Evolutionary conservation across 2,113 vertebrate genomes (phyloP).

Genomic region (Synchiropus splendidus): DNA sequence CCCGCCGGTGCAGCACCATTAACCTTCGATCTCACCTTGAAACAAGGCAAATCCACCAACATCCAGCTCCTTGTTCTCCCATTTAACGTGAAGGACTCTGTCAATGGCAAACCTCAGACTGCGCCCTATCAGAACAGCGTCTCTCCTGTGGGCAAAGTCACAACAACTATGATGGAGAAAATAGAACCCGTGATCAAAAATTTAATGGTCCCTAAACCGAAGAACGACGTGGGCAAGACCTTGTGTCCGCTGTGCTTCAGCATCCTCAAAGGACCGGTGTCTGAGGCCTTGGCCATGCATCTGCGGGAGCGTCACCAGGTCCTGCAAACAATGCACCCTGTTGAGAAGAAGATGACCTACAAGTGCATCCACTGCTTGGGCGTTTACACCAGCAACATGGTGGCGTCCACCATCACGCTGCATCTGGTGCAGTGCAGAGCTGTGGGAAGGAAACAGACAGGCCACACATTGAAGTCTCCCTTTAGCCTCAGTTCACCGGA

Average conservation of each 20-base stretch:
- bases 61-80: constrained; percentile 91
- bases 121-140: constrained; percentile 69
- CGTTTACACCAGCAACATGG: constrained; percentile 97
- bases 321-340: constrained; percentile 92
- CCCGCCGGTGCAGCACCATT: constrained; percentile 83
- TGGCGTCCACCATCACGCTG: constrained; percentile 91
- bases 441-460: constrained; percentile 81
- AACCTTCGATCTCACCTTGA: constrained; percentile 90
- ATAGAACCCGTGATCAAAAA: constrained; percentile 61
- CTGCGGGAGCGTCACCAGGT: constrained; percentile 91
- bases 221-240: constrained; percentile 84
- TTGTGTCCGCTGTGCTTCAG: constrained; percentile 94
- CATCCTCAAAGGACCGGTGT: constrained; percentile 90
- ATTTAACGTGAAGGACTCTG: constrained; percentile 83
- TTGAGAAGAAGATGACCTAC: constrained; percentile 96
- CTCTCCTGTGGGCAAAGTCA: constrained; percentile 58
- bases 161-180: constrained; percentile 64
- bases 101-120: constrained; percentile 73
- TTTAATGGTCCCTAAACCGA: constrained; percentile 67
- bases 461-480: constrained; percentile 64
- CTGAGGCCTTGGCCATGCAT: constrained; percentile 85
- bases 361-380: constrained; percentile 97
- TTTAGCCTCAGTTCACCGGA: constrained; percentile 66
- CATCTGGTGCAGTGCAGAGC: constrained; percentile 95
- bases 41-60: constrained; percentile 86